Evolutionary conservation across 2,888 invertebrate species (phyloP), one percentile per base, ranked within the genome.

Genomic region (Tinea trinotella): DNA sequence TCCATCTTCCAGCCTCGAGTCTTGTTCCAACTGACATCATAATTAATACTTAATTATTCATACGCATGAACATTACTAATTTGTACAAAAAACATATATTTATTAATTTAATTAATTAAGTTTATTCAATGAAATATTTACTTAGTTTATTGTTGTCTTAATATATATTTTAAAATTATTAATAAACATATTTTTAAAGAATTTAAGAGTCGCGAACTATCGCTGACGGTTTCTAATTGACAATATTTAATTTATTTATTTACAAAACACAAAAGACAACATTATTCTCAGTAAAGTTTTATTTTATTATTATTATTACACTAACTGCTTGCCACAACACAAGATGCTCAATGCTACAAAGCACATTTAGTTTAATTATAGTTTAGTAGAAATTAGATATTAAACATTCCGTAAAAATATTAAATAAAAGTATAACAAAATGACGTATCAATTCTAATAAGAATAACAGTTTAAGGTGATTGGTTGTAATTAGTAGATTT

Each of bases 321-420:
- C 83, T 82, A 82, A 83, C 76, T 66, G 84, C 83, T 80, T 83
- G 82, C 76, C n/a, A 10, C 4, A 67, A 62, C 70, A 72, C 75
- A 71, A 76, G 68, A 67, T 61, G 80, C 83, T 79, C 84, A 56
- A 67, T 13, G 50, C 50, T 50, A 50, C 24, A 50, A 50, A 50
- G 50, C 50, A 50, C 50, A 18, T 55, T 40, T 22, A 36, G 15
- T 36, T 20, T 10, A 40, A 20, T 52, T 20, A 48, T 19, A 12
- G 9, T 52, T 17, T 34, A 52, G 12, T 52, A n/a, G n/a, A n/a
- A n/a, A n/a, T n/a, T n/a, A n/a, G n/a, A n/a, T n/a, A n/a, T n/a
- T n/a, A n/a, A n/a, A n/a, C n/a, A n/a, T n/a, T n/a, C n/a, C n/a
- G n/a, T n/a, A n/a, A 18, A 12, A 40, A 15, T 15, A 15, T n/a